Evolutionary conservation across 2,888 invertebrate genomes (phyloP).

Genomic region (Carabus problematicus): DNA sequence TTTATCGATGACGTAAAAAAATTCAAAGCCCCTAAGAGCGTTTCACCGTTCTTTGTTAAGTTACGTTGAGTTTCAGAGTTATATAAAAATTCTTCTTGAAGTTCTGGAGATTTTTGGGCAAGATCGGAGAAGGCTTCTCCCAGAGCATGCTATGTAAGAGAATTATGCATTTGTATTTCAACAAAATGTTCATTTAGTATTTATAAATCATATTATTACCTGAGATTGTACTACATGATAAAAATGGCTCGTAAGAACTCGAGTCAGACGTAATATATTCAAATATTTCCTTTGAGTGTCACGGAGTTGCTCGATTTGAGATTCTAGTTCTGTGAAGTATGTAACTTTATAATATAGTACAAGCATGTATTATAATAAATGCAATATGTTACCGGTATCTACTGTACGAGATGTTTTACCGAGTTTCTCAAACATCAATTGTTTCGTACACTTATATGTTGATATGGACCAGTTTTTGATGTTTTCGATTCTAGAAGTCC

Average conservation of each 20-base stretch:
- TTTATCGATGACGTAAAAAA: conserved; percentile 96
- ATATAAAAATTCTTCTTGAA: conserved; percentile 93
- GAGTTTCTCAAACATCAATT: conserved; percentile 93
- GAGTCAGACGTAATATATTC: conserved; percentile 84
- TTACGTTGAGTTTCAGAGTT: conserved; percentile 96
- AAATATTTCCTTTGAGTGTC: conserved; percentile 94
- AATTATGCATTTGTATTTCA: conserved; percentile 19
- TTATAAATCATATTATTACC: conserved; percentile 48
- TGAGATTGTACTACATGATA: conserved; percentile 85
- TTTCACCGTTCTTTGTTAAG: conserved; percentile 92
- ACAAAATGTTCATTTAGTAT: conserved; percentile 20
- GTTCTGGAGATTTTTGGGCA: conserved; percentile 94
- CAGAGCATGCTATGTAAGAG: conserved; percentile 73
- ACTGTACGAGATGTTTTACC: conserved; percentile 93
- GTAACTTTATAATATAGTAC: conserved; percentile 10
- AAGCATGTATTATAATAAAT: conserved; percentile 17
- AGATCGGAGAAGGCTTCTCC: conserved; percentile 95
- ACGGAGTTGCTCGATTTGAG: conserved; percentile 89
- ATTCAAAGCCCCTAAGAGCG: conserved; percentile 89
- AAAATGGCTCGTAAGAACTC: conserved; percentile 87
- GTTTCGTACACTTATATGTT: conserved; percentile 97
- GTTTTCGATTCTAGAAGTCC: conserved; percentile 88
- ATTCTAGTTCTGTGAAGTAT: conserved; percentile 77
- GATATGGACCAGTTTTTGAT: conserved; percentile 97
- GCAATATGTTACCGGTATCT: conserved; percentile 71